phyloP scores from a whole-genome alignment of 2,113 vertebrate genomes.

The Pleuronectes platessa region DNA sequence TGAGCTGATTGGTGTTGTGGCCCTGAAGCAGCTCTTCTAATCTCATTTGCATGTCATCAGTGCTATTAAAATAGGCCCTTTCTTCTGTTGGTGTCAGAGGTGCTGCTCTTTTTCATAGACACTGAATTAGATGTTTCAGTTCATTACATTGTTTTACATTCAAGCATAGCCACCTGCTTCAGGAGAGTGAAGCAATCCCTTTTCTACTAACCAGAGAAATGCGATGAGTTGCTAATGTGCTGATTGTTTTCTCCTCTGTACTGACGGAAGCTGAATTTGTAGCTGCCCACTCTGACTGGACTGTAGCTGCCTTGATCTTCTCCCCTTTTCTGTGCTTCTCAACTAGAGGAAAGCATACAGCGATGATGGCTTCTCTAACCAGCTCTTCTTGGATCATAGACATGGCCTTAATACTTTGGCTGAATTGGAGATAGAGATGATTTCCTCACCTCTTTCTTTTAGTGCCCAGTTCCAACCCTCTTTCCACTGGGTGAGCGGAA shows the following conservation, averaged over 20 bases:
- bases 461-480: constrained; percentile 24
- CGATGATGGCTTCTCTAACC: constrained; percentile 78
- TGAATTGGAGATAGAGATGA: constrained; percentile 70
- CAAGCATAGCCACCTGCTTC: constrained; percentile 48
- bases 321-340: constrained; percentile 65
- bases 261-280: constrained; percentile 70
- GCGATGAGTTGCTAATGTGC: constrained; percentile 69
- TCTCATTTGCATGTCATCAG: constrained; percentile 59
- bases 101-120: constrained; percentile 32
- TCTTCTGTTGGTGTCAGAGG: constrained; percentile 29
- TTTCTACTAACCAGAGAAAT: constrained; percentile 73
- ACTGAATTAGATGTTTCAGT: background rate
- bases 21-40: constrained; percentile 29
- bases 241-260: constrained; percentile 63
- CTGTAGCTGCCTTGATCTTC: constrained; percentile 56
- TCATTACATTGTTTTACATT: constrained; percentile 14
- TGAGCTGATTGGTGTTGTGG: constrained; percentile 12
- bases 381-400: constrained; percentile 76
- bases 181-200: constrained; percentile 64
- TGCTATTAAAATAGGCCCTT: constrained; percentile 14
- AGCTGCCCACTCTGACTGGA: constrained; percentile 67
- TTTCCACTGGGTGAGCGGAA: constrained; percentile 38
- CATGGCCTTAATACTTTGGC: constrained; percentile 69
- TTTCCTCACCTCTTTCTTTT: constrained; percentile 61
- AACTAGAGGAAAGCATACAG: constrained; percentile 71